A percentile compares a stretch with the other conserved stretches of the same genome.
Evolutionary conservation across 1,140 invertebrate genomes (phyloP).

Genomic region (Tetranychus cinnabarinus): DNA sequence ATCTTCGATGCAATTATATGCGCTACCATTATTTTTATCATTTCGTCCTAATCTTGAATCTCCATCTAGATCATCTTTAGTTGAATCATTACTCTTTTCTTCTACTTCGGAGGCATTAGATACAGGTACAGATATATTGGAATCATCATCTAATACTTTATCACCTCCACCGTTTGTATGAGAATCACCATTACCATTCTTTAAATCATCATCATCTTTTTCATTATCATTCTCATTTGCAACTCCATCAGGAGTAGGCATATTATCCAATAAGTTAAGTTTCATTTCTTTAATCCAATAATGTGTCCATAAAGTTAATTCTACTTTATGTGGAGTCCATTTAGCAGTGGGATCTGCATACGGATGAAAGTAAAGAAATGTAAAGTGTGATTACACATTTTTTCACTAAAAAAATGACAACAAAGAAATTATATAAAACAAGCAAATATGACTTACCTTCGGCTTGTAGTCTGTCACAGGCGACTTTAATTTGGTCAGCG

Average conservation of each 20-base stretch:
- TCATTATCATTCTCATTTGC: background rate
- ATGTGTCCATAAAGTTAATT: constrained; percentile 70
- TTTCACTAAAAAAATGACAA: background rate
- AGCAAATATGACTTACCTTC: constrained; percentile 27
- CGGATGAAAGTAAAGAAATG: too few species aligned
- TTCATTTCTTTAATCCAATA: constrained; percentile 56
- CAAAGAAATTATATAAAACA: background rate
- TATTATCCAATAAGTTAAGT: constrained; percentile 50
- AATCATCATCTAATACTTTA: background rate
- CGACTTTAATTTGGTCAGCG: constrained; percentile 56
- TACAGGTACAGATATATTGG: background rate
- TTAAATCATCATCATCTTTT: background rate
- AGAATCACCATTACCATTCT: background rate
- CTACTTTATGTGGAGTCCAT: constrained; percentile 65
- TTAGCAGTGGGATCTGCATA: constrained; percentile 22
- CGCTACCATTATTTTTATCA: background rate
- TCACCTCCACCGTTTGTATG: too few species aligned
- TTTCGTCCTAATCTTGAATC: background rate
- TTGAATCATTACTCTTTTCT: background rate
- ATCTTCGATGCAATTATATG: background rate
- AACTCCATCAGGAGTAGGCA: constrained; percentile 26
- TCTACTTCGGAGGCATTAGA: constrained; percentile 1
- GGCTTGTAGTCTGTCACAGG: constrained; percentile 57
- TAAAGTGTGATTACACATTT: constrained; percentile 14
- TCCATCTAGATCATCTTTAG: too few species aligned